phyloP scores from a whole-genome alignment of 1,140 invertebrate species.

The Luehdorfia chinensis region DNA sequence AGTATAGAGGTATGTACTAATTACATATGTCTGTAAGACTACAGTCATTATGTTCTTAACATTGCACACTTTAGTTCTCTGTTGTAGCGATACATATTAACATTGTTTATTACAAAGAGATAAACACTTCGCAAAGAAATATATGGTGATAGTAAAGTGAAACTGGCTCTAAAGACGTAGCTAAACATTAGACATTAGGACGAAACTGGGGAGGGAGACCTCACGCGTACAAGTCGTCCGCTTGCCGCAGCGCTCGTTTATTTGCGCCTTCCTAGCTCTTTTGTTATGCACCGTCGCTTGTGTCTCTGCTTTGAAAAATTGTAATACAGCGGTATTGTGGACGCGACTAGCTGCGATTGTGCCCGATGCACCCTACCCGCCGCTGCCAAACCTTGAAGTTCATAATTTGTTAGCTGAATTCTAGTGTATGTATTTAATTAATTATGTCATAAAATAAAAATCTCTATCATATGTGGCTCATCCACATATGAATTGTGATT shows the following conservation, averaged over 20 bases:
- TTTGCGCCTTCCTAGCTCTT: conserved; percentile 71
- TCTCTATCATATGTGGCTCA: no score
- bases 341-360: conserved; percentile 53
- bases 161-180: conserved; percentile 26
- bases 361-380: conserved; percentile 31
- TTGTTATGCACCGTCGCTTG: conserved; percentile 69
- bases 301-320: conserved; percentile 74
- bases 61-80: no score
- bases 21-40: no score
- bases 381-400: no score
- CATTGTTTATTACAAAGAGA: conserved; percentile 5
- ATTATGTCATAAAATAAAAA: no score
- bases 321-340: conserved; percentile 65
- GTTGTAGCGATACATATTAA: no score
- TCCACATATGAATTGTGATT: no score
- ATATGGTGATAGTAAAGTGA: conserved; percentile 15
- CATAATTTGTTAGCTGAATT: no score
- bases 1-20: no score
- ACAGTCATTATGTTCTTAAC: no score
- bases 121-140: conserved; percentile 10
- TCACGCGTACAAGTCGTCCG: conserved; percentile 33
- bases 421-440: no score
- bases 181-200: conserved; percentile 44
- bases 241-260: conserved; percentile 66
- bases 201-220: conserved; percentile 27